phyloP scores from a whole-genome alignment of 2,888 invertebrate genomes.

The Polydrusus cervinus region DNA sequence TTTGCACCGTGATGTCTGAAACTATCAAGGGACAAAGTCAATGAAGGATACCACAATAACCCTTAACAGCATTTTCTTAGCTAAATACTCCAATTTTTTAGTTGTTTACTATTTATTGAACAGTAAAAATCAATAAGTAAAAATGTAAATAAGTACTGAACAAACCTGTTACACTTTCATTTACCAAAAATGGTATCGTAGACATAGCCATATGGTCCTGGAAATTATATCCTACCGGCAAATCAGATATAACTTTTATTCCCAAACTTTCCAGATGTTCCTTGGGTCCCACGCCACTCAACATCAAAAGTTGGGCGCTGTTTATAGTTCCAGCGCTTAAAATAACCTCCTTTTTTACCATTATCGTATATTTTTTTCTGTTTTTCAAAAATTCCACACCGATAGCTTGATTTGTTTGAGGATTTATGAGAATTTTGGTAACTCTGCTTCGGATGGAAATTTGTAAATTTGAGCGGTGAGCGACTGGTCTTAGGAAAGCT shows the following conservation, averaged over 20 bases:
- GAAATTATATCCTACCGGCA: slow-evolving; percentile 86
- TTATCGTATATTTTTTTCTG: slow-evolving; percentile 70
- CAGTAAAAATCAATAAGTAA: too few species aligned
- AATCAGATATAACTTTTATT: slow-evolving; percentile 78
- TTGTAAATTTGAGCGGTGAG: slow-evolving; percentile 79
- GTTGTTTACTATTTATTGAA: too few species aligned
- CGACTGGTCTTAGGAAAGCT: slow-evolving; percentile 83
- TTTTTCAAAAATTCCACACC: slow-evolving; percentile 83
- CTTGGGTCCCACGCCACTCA: slow-evolving; percentile 86
- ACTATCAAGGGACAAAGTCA: slow-evolving; percentile 63
- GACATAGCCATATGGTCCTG: slow-evolving; percentile 87
- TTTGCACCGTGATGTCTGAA: slow-evolving; percentile 75
- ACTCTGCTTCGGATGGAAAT: slow-evolving; percentile 82
- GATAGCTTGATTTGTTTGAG: slow-evolving; percentile 74
- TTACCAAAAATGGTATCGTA: slow-evolving; percentile 82
- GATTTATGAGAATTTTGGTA: slow-evolving; percentile 80
- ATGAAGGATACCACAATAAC: neutral
- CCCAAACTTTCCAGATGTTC: slow-evolving; percentile 76
- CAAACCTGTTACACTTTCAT: slow-evolving; percentile 76
- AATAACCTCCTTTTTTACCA: slow-evolving; percentile 84
- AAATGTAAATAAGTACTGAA: too few species aligned
- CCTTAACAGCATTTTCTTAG: too few species aligned
- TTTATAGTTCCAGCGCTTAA: slow-evolving; percentile 88
- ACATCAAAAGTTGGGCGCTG: slow-evolving; percentile 89
- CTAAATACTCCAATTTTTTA: too few species aligned